Base-by-base conservation (phyloP, 1,140 invertebrate genomes). In the Phthorimaea operculella region DNA sequence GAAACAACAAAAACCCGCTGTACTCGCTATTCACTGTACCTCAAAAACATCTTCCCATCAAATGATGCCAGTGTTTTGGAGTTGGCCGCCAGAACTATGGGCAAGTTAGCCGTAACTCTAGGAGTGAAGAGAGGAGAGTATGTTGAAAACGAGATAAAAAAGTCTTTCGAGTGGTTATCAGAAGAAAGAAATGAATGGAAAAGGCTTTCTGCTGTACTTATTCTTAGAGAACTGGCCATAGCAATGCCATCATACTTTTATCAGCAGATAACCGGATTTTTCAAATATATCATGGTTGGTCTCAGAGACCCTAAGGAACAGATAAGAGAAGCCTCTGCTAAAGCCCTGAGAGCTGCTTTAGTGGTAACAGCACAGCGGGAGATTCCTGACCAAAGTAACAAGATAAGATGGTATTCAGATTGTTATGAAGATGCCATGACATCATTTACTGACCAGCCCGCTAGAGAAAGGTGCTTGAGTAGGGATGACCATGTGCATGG, bases 221-320 rank as follows among this genome's bases (percentile, higher is more conserved):
- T 99, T 18, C 78, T 99, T 11, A 91, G 93, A 70, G 98, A 99
- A 86, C 85, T 99, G 8, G 98, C 98, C 1, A 91, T 96, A n/a
- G 94, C 94, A 14, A 96, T 97, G 84, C 97, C 97, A 2, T 98
- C 97, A 18, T 98, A 97, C 83, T 99, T 99, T 81, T 99, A 97
- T 79, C 97, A 99, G 85, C 95, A 98, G 87, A 94, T 98, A 0
- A 94, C 94, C 36, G 92, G 92, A 48, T 99, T 99, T 81, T 99
- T 99, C 78, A 96, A 98, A 61, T 88, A 94, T 33, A 98, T 99
- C 52, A 97, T 99, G 72, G 93, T 93, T 74, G 95, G 95, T 10
- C 90, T 99, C 14, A 88, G 93, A 62, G 97, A 99, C 87, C 91
- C 94, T 0, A 98, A 99, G 85, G 90, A 95, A 7, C 89, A 90